Evolutionary conservation across 2,888 invertebrate species (phyloP), one percentile per base, ranked within the genome.

Genomic region (Mellilla xanthometata): DNA sequence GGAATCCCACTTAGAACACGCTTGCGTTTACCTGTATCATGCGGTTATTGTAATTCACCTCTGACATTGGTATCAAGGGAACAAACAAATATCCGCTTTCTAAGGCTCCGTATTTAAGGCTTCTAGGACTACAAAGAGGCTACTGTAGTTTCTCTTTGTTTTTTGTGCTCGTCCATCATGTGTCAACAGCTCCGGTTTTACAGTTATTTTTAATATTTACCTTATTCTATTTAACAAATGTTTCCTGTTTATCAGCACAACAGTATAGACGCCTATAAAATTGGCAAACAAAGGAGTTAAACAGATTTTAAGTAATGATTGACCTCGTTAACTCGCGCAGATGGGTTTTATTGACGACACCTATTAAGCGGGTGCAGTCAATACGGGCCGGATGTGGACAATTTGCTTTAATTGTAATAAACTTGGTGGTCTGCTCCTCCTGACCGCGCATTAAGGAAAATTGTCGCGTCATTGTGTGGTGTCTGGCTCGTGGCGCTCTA

Each of bases 301-400:
- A 69, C 68, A 65, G 72, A 71, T 71, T 76, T 70, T 57, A 74
- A 78, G 58, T 69, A 67, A 65, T 66, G 56, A 73, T 73, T 77
- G 71, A 74, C 75, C 78, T 70, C 60, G 61, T 66, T 71, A 69
- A 72, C 73, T 65, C 53, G 53, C 62, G 78, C 84, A 82, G 81
- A 83, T 85, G 84, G 72, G 71, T 80, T 76, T 73, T 76, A 78
- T 83, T 80, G 81, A 68, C 72, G 72, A 79, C 82, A 84, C 83
- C 79, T 84, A 80, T 80, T 83, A 76, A 76, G 76, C 67, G 65
- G 66, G 54, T 68, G 72, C 68, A 66, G 73, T 72, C 81, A 77
- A 83, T 82, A 74, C 68, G 68, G 70, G 66, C 81, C 84, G 87
- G 88, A 88, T 83, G 86, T 76, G 59, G 70, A 65, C 84, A 87